Percentiles rank a stretch among this genome's conserved stretches.
phyloP scores from a whole-genome alignment of 2,113 vertebrate species.

The Origma solitaria region DNA sequence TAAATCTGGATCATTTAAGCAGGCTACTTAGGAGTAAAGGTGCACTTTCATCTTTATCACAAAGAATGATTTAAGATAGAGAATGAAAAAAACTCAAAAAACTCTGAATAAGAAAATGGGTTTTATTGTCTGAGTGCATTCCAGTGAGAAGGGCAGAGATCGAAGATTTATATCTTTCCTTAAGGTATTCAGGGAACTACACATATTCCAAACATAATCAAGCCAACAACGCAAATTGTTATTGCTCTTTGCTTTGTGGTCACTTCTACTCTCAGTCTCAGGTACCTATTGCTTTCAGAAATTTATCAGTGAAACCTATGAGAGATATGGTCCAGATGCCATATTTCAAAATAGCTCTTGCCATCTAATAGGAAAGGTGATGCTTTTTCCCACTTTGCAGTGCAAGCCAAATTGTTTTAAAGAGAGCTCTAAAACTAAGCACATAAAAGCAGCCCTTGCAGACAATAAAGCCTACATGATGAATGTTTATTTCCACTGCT shows the following conservation, averaged over 20 bases:
- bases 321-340: not conserved
- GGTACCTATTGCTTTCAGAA: not conserved
- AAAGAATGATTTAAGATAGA: not conserved
- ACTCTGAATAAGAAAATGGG: not conserved
- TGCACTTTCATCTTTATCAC: not conserved
- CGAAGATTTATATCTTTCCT: not conserved
- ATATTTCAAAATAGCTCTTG: not conserved
- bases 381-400: not conserved
- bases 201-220: not conserved
- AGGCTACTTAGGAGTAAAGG: not conserved
- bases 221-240: not conserved
- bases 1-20: not conserved
- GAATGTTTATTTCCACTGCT: not conserved
- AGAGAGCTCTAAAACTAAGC: not conserved
- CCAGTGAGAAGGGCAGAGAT: not conserved
- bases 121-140: not conserved
- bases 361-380: not conserved
- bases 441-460: constrained; percentile 28
- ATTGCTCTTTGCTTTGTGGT: not conserved
- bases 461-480: constrained; percentile 22
- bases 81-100: not conserved
- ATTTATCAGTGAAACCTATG: not conserved
- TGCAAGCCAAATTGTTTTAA: constrained; percentile 28
- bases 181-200: not conserved
- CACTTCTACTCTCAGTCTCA: not conserved